A percentile compares a stretch with the other conserved stretches of the same genome.
These are phyloP conservation scores for Pseudoatta argentina DNA, from an alignment of 1,140 invertebrate species.

Conservation along the genomic window DNA sequence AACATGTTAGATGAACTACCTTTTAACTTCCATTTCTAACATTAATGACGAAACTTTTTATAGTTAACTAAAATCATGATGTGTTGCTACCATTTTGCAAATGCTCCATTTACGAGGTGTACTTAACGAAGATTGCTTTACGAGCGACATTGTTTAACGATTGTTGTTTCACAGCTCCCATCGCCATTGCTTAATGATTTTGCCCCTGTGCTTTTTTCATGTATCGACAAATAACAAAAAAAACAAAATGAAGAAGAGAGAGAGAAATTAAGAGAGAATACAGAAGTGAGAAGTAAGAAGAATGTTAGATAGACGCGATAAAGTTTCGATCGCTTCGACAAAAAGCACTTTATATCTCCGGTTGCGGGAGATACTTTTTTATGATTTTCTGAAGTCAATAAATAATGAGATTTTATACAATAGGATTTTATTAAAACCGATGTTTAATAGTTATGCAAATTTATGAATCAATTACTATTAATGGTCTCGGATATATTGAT, in stretches of 20 bases:
- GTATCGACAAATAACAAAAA: background rate
- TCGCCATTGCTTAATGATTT: conserved; percentile 20
- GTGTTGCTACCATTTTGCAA: conserved; percentile 38
- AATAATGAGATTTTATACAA: conserved; percentile 21
- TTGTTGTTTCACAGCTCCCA: conserved; percentile 17
- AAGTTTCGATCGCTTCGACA: conserved; percentile 30
- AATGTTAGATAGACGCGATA: conserved; percentile 40
- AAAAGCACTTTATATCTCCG: conserved; percentile 42
- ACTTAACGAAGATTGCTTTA: conserved; percentile 51
- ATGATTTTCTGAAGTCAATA: background rate
- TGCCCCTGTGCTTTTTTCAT: conserved; percentile 13
- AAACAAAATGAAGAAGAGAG: background rate
- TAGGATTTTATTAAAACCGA: background rate
- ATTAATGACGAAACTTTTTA: conserved; percentile 17
- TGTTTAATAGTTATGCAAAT: conserved; percentile 36
- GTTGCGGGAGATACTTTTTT: conserved; percentile 9
- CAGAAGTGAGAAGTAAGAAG: background rate
- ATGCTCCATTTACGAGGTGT: conserved; percentile 33
- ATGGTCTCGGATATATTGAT: background rate
- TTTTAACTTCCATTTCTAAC: conserved; percentile 4
- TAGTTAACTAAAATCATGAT: conserved; percentile 48
- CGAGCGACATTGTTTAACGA: conserved; percentile 55
- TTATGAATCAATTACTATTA: conserved; percentile 1
- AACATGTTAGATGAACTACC: background rate
- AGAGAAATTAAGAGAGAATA: background rate